Base-by-base conservation (phyloP, 2,113 vertebrate species). In the Camarhynchus parvulus region DNA sequence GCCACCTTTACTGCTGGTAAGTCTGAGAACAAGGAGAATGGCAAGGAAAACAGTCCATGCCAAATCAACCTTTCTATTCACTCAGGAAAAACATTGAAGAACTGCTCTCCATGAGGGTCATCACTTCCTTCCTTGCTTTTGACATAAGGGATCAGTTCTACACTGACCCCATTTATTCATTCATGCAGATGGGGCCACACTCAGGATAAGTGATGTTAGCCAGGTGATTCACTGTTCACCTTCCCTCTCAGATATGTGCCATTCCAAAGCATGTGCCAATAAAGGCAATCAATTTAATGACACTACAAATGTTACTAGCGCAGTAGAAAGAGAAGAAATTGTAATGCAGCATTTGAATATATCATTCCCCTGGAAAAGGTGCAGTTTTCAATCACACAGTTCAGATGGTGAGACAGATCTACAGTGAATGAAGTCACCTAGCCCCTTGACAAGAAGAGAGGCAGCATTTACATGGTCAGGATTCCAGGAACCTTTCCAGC, bases 1-100 rank as follows among this genome's bases (percentile, higher is more conserved):
- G 96, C 96, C 61, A 50, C 13, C 27, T 97, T 95, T 79, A 88
- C 56, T 53, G 52, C 93, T 58, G 96, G 97, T 97, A 92, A 62
- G 95, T 94, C 70, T 92, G n/a, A 73, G 46, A 63, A 70, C 12
- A 80, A 44, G 35, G 37, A 81, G n/a, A 81, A 75, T 23, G 28
- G 13, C 49, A 64, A 61, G 11, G 49, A 67, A 90, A 74, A 15
- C 3, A 31, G 27, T 16, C 52, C n/a, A 5, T 85, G n/a, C 37
- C 15, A 88, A 39, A 68, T 59, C 13, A 80, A 17, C 24, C 28
- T 70, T 73, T 47, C n/a, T 81, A 6, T 67, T 93, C 59, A 35
- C 21, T 50, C 42, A 18, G 22, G 7, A 70, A 49, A 86, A 83
- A 16, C 9, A 21, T 0, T 78, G 47, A 76, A 62, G 74, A 68